Base-by-base conservation (phyloP, 2,113 vertebrate species). In the Pongo pygmaeus region DNA sequence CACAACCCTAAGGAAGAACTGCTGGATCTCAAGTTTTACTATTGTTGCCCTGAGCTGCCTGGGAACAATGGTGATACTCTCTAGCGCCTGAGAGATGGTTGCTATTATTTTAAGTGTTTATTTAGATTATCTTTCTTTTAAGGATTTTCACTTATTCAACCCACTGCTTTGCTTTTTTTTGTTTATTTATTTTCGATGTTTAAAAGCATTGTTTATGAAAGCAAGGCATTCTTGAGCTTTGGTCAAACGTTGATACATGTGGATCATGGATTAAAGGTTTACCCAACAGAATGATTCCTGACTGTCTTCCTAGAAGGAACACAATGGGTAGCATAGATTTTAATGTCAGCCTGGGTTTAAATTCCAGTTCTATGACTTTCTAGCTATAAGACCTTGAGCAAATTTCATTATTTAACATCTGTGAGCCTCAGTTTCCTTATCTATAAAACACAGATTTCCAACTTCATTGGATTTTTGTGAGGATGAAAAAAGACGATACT, bases 81-180 rank as follows among this genome's bases (percentile, higher is more conserved):
- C 64, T 78, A 85, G n/a, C 8, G 20, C 57, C 64, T 75, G 30
- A 57, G 77, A 94, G 75, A 52, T 75, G 14, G 27, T 25, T 74
- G 67, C 77, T 72, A 84, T 30, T 91, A 57, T 70, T 75, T 0
- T 32, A 69, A 43, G 23, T 35, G 59, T 72, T 88, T 93, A 52
- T 95, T 95, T 94, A n/a, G 9, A 88, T 91, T 84, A 46, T 43
- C 61, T 90, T 86, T 43, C 27, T 87, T 97, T 89, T 64, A 67
- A 77, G 35, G 40, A 64, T 94, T 96, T 92, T 94, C 50, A 9
- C 55, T 88, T 43, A 46, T 46, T 9, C 16, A 46, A 10, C 35
- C 48, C 46, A 20, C n/a, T 32, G 16, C 9, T 89, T 91, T 27
- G 18, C 9, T 84, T 64, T 88, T 81, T 32, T 77, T 91, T 95